Percentiles rank a stretch among this genome's conserved stretches.
phyloP scores from a whole-genome alignment of 1,140 invertebrate species.

The Steinernema khuongi region DNA sequence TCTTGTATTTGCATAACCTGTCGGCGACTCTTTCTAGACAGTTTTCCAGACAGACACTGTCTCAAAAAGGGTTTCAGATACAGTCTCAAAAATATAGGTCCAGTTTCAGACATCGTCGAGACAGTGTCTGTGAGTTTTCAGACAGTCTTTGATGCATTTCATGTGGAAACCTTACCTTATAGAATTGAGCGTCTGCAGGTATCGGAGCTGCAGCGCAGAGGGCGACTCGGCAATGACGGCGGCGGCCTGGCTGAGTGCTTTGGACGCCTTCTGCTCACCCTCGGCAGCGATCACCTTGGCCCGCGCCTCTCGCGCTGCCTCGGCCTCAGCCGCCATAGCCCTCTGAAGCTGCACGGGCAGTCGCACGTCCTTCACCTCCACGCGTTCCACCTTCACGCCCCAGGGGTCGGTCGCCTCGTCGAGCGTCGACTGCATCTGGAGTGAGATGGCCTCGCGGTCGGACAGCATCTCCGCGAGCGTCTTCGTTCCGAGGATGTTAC shows the following conservation, averaged over 20 bases:
- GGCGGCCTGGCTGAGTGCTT: constrained; percentile 61
- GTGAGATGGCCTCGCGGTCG: constrained; percentile 62
- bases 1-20: too few species aligned
- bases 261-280: constrained; percentile 61
- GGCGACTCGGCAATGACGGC: constrained; percentile 71
- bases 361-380: constrained; percentile 62
- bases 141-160: too few species aligned
- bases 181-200: constrained; percentile 63
- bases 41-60: too few species aligned
- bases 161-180: too few species aligned
- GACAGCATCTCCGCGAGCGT: constrained; percentile 59
- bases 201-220: constrained; percentile 74
- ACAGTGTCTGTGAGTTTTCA: too few species aligned
- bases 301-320: constrained; percentile 57
- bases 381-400: constrained; percentile 66
- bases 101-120: too few species aligned
- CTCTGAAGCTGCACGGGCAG: constrained; percentile 50
- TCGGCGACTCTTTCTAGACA: too few species aligned
- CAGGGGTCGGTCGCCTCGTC: constrained; percentile 87
- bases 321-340: constrained; percentile 50
- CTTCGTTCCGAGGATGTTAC: constrained; percentile 59
- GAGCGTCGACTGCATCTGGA: constrained; percentile 64
- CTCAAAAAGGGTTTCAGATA: too few species aligned
- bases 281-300: constrained; percentile 62
- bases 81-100: too few species aligned